Percentiles rank a stretch among this genome's conserved stretches.
phyloP scores from a whole-genome alignment of 2,888 invertebrate genomes.

The Geophilus truncorum region DNA sequence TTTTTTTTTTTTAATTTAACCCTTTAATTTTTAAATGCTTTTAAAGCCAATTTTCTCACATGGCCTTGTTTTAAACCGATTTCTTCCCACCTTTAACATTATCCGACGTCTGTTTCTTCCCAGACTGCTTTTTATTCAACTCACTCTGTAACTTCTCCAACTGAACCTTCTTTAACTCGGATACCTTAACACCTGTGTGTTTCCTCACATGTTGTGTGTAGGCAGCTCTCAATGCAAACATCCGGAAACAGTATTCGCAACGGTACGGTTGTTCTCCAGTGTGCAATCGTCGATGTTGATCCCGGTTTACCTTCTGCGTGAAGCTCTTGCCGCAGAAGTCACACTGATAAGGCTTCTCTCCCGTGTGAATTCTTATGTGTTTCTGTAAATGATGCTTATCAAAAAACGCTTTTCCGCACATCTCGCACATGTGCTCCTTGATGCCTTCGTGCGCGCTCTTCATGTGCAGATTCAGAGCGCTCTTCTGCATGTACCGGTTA shows the following conservation, averaged over 20 bases:
- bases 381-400: slow-evolving; percentile 33
- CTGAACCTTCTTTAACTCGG: slow-evolving; percentile 29
- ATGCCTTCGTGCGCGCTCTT: slow-evolving; percentile 33
- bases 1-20: neutral
- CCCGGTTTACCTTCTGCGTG: slow-evolving; percentile 55
- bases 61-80: too few relatives aligned
- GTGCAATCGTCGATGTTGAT: slow-evolving; percentile 52
- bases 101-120: neutral
- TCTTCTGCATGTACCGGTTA: slow-evolving; percentile 33
- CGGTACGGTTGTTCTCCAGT: slow-evolving; percentile 52
- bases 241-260: slow-evolving; percentile 52
- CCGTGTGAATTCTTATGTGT: too few relatives aligned
- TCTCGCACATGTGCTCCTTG: slow-evolving; percentile 34
- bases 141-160: slow-evolving; percentile 29
- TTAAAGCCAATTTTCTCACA: neutral
- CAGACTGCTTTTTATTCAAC: slow-evolving; percentile 2
- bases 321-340: slow-evolving; percentile 57
- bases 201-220: slow-evolving; percentile 32
- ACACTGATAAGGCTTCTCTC: slow-evolving; percentile 48
- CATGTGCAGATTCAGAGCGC: slow-evolving; percentile 32
- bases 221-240: slow-evolving; percentile 28
- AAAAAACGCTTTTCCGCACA: slow-evolving; percentile 33
- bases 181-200: slow-evolving; percentile 31
- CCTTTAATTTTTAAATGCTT: neutral
- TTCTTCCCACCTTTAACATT: neutral